Evolutionary conservation across 2,888 invertebrate species (phyloP).

Genomic region (Subacronicta megacephala): DNA sequence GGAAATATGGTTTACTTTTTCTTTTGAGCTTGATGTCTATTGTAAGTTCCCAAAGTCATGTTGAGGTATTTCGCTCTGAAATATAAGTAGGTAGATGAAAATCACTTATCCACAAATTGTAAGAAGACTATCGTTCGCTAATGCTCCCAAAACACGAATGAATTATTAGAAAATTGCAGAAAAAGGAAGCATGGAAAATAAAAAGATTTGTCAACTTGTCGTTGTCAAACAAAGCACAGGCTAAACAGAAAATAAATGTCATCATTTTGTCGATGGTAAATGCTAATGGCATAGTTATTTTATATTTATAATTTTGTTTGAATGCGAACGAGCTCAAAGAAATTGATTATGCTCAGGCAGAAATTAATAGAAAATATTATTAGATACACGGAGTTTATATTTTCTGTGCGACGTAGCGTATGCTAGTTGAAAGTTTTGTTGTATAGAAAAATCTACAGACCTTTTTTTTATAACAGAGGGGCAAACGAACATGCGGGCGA

Average conservation of each 20-base stretch:
- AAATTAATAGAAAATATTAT: too few relatives aligned
- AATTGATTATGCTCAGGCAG: too few relatives aligned
- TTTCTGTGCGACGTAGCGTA: too few relatives aligned
- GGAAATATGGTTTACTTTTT: conserved; percentile 75
- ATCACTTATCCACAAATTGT: conserved; percentile 24
- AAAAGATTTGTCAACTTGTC: conserved; percentile 54
- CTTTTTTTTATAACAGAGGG: too few relatives aligned
- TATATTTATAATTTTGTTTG: too few relatives aligned
- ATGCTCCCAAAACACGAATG: conserved; percentile 62
- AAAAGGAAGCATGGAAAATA: conserved; percentile 60
- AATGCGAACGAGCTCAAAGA: too few relatives aligned
- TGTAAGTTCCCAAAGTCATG: conserved; percentile 86
- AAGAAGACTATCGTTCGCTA: conserved; percentile 32
- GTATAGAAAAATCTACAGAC: too few relatives aligned
- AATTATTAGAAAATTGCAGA: conserved; percentile 51
- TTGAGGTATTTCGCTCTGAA: conserved; percentile 48
- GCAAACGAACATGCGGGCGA: too few relatives aligned
- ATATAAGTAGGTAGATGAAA: conserved; percentile 50
- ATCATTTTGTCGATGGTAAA: conserved; percentile 42
- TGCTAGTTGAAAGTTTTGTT: too few relatives aligned
- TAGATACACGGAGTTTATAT: too few relatives aligned
- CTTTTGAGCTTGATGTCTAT: conserved; percentile 83
- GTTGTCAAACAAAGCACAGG: conserved; percentile 56
- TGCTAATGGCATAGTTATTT: too few relatives aligned
- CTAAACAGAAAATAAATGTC: conserved; percentile 26